These are phyloP conservation scores for Aporophyla lueneburgensis DNA, from an alignment of 2,888 invertebrate species.

Conservation along the genomic window DNA sequence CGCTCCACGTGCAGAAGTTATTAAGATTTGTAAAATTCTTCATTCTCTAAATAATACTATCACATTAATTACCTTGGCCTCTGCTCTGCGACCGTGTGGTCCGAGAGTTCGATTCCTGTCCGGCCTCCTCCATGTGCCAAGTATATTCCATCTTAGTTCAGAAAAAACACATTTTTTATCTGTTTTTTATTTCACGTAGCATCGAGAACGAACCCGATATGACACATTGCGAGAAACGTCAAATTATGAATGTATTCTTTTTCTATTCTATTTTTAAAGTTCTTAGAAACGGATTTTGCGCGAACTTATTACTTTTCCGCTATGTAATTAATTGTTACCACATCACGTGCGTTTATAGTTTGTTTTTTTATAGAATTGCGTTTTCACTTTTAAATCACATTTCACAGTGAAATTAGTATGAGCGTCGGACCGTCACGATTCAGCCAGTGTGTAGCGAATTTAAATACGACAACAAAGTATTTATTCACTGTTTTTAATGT, in stretches of 20 bases:
- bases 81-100: slow-evolving; percentile 74
- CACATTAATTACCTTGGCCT: slow-evolving; percentile 78
- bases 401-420: slow-evolving; percentile 75
- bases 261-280: slow-evolving; percentile 1
- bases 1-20: too few species aligned
- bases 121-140: slow-evolving; percentile 86
- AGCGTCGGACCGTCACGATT: slow-evolving; percentile 71
- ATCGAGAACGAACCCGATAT: slow-evolving; percentile 71
- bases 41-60: too few species aligned
- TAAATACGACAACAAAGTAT: slow-evolving; percentile 53
- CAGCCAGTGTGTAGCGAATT: slow-evolving; percentile 49
- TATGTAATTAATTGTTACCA: slow-evolving; percentile 51
- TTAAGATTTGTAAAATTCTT: too few species aligned
- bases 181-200: slow-evolving; percentile 70
- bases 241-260: slow-evolving; percentile 35
- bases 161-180: slow-evolving; percentile 51
- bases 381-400: slow-evolving; percentile 71
- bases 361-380: slow-evolving; percentile 58
- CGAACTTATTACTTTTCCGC: slow-evolving; percentile 31
- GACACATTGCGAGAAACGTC: slow-evolving; percentile 71
- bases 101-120: slow-evolving; percentile 77
- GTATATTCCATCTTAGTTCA: slow-evolving; percentile 87
- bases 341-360: slow-evolving; percentile 40
- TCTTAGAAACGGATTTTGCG: slow-evolving; percentile 27
- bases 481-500: slow-evolving; percentile 43